Conservation (phyloP, 2,888 invertebrate genomes). For the Dioctria linearis region DNA sequence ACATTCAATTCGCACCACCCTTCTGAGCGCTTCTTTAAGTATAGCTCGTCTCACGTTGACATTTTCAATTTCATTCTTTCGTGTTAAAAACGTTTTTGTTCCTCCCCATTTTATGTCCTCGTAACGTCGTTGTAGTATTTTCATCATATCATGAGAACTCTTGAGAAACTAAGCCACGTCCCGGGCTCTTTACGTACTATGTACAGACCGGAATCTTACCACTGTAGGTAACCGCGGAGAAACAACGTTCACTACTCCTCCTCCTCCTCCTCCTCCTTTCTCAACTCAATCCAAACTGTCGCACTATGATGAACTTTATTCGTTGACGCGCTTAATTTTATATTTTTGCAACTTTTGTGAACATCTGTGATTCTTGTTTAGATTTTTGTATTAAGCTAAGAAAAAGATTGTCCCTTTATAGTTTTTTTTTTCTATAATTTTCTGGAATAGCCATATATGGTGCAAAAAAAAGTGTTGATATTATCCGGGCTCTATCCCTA, state of each 20-base stretch:
- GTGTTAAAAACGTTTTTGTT: slow-evolving; percentile 55
- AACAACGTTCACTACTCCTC: background rate
- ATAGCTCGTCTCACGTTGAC: slow-evolving; percentile 40
- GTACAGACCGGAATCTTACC: background rate
- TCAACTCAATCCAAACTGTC: background rate
- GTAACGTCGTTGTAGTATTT: background rate
- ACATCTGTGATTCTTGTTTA: slow-evolving; percentile 15
- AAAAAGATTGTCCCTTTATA: background rate
- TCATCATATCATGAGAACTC: background rate
- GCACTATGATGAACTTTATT: slow-evolving; percentile 48
- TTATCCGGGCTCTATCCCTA: no score
- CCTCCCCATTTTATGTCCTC: slow-evolving; percentile 33
- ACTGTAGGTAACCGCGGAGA: background rate
- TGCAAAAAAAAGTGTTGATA: no score
- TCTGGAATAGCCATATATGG: no score
- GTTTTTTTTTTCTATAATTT: no score
- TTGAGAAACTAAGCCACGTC: slow-evolving; percentile 6
- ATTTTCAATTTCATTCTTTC: slow-evolving; percentile 55
- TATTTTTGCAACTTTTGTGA: slow-evolving; percentile 40
- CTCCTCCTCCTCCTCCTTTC: no score
- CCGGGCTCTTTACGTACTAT: background rate
- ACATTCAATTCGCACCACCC: slow-evolving; percentile 50
- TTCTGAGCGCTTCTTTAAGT: slow-evolving; percentile 47
- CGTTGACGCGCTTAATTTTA: slow-evolving; percentile 36
- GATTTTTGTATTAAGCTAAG: slow-evolving; percentile 11